Base-by-base conservation (phyloP, 1,140 invertebrate genomes). In the Phocides pigmalion region DNA sequence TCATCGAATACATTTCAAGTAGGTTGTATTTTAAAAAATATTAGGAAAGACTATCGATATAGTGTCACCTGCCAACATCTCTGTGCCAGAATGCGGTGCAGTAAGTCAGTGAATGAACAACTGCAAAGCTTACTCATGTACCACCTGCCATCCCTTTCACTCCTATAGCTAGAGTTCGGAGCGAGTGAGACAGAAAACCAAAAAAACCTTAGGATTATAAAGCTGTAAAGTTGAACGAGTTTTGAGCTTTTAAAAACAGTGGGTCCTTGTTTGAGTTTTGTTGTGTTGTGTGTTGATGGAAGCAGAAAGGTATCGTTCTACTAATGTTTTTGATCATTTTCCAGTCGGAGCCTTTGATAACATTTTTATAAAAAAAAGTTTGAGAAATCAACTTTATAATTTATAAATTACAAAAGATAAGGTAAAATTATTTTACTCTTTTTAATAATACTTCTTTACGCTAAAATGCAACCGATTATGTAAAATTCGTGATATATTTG, bases 51-150 rank as follows among this genome's bases (percentile, higher is more conserved):
- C 44, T 56, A 74, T 76, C 66, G 64, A 70, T 58, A 66, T n/a
- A 32, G 16, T 35, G 12, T 32, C 2, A 46, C 17, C 17, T 64
- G 20, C 47, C 0, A 16, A 64, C 84, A 83, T 62, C 81, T 74
- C 84, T 82, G 81, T 44, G 37, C 15, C 69, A 87, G 86, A 89
- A 89, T 89, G 86, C 75, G 70, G 82, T 66, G 77, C 84, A 81
- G 82, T 86, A 69, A 79, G 74, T 81, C 74, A 76, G 73, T 87
- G 79, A 89, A 89, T 89, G 86, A 85, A 87, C 79, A 59, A 78
- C 80, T 81, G 70, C 66, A 82, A 72, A 62, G 54, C 65, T 56
- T 70, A 70, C 46, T 72, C 66, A 68, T 64, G 63, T 50, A 65
- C 16, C 8, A 32, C 58, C 14, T 12, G 35, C 67, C 44, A 28